These are phyloP conservation scores for Glaucopsyche alexis DNA, from an alignment of 2,888 invertebrate genomes.

Conservation along the genomic window DNA sequence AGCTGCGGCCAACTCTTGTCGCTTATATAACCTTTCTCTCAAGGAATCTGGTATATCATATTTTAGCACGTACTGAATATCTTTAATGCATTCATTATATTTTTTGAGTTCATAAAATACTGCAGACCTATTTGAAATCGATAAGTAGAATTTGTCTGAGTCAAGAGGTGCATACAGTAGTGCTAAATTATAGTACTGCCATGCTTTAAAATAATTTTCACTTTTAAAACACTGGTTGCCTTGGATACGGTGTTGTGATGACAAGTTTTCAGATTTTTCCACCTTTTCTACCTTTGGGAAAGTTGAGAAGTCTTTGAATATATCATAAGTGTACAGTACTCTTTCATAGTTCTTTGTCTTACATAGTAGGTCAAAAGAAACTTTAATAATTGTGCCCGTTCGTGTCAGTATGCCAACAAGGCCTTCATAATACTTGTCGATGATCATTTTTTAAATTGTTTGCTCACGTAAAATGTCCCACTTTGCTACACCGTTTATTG, in stretches of 20 bases:
- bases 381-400: conserved; percentile 48
- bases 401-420: conserved; percentile 52
- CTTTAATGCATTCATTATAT: conserved; percentile 83
- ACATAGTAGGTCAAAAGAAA: conserved; percentile 57
- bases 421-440: conserved; percentile 59
- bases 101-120: conserved; percentile 83
- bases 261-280: conserved; percentile 72
- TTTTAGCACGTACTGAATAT: conserved; percentile 82
- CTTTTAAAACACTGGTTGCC: conserved; percentile 80
- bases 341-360: conserved; percentile 66
- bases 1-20: conserved; percentile 75
- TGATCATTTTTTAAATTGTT: conserved; percentile 54
- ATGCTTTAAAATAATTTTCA: conserved; percentile 70
- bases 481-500: conserved; percentile 87
- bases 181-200: conserved; percentile 82
- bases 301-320: conserved; percentile 62
- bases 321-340: conserved; percentile 68
- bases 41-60: conserved; percentile 82
- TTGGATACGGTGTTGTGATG: conserved; percentile 77
- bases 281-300: conserved; percentile 61
- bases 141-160: conserved; percentile 81
- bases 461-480: conserved; percentile 73
- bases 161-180: conserved; percentile 80
- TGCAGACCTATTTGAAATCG: conserved; percentile 88
- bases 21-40: conserved; percentile 80